Evolutionary conservation across 2,888 invertebrate genomes (phyloP).

Genomic region (Nysson spinosus): DNA sequence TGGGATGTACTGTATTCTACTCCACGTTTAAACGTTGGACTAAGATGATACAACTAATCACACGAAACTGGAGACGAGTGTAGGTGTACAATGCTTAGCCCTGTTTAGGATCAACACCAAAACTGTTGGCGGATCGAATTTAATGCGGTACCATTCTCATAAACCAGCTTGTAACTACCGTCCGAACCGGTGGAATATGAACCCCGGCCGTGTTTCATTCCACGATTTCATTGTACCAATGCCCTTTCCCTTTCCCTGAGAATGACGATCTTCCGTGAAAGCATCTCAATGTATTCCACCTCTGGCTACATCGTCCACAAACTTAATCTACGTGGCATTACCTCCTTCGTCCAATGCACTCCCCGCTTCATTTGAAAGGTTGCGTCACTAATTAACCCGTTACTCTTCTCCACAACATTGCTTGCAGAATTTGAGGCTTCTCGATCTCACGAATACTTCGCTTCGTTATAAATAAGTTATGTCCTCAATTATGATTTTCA

Average conservation of each 20-base stretch:
- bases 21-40: neutral
- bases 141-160: conserved; percentile 56
- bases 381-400: too few species aligned
- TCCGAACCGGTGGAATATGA: conserved; percentile 49
- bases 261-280: conserved; percentile 16
- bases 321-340: conserved; percentile 9
- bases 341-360: conserved; percentile 17
- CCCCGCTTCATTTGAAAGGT: too few species aligned
- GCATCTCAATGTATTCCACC: conserved; percentile 16
- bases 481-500: too few species aligned
- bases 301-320: conserved; percentile 5
- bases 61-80: conserved; percentile 18
- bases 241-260: conserved; percentile 1
- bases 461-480: too few species aligned
- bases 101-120: conserved; percentile 30
- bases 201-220: conserved; percentile 53
- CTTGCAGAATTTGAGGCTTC: too few species aligned
- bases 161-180: conserved; percentile 52
- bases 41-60: conserved; percentile 23
- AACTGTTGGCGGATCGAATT: conserved; percentile 50
- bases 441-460: too few species aligned
- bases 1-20: too few species aligned
- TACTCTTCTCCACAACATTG: too few species aligned
- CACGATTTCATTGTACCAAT: conserved; percentile 41
- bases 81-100: conserved; percentile 21